Evolutionary conservation across 2,797 vertebrate genomes (phyloP).

Genomic region (Gambusia yucatana): DNA sequence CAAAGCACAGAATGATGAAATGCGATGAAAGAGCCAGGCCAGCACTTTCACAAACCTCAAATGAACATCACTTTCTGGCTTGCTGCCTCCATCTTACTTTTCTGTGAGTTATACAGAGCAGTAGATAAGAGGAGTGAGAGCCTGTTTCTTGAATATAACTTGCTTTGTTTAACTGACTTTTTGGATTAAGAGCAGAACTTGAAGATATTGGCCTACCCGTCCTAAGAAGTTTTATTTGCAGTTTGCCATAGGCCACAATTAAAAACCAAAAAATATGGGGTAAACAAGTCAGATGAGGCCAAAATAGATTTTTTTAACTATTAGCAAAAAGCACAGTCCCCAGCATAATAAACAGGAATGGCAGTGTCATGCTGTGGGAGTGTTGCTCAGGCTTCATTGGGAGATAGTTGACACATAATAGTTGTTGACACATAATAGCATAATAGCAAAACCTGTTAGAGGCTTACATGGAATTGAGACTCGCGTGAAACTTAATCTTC

Average conservation of each 20-base stretch:
- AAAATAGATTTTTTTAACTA: neutral
- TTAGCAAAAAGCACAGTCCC: neutral
- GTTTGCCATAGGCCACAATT: neutral
- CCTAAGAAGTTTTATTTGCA: neutral
- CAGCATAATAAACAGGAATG: neutral
- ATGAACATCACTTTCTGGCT: slow-evolving; percentile 48
- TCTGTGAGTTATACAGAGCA: slow-evolving; percentile 51
- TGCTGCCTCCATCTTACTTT: slow-evolving; percentile 42
- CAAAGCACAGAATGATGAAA: slow-evolving; percentile 83
- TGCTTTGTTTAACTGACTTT: slow-evolving; percentile 1
- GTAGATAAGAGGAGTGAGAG: slow-evolving; percentile 24
- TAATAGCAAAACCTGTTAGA: neutral
- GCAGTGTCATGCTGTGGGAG: neutral
- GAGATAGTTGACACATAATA: neutral
- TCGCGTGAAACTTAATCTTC: neutral
- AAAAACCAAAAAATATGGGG: neutral
- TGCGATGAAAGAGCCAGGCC: slow-evolving; percentile 77
- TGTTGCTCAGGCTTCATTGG: neutral
- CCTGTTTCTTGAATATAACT: slow-evolving; percentile 10
- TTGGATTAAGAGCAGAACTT: neutral
- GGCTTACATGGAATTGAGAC: neutral
- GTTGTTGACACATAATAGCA: too few species aligned
- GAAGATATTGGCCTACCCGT: neutral
- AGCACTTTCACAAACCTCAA: slow-evolving; percentile 78
- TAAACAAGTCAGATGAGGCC: neutral